A percentile compares a stretch with the other conserved stretches of the same genome.
These are phyloP conservation scores for Dysdera silvatica DNA, from an alignment of 1,140 invertebrate genomes.

Conservation along the genomic window DNA sequence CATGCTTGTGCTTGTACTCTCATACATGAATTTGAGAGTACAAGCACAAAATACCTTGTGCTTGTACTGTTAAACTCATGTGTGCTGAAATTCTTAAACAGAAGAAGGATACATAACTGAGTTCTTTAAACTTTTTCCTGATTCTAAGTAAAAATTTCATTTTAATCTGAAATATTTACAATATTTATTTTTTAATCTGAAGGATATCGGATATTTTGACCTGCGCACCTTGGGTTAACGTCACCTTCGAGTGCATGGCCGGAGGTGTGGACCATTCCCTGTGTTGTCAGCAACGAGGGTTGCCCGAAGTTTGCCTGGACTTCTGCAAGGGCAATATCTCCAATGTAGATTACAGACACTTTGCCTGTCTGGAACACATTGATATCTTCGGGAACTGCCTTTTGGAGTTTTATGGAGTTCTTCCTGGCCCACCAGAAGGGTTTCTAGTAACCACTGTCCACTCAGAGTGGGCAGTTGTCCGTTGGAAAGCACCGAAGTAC, in stretches of 20 bases:
- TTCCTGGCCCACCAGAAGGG: conserved; percentile 59
- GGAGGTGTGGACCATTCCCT: conserved; percentile 54
- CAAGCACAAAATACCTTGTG: no score
- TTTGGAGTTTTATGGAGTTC: conserved; percentile 69
- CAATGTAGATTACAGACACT: conserved; percentile 59
- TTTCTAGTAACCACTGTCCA: conserved; percentile 62
- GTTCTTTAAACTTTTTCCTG: no score
- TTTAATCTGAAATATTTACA: no score
- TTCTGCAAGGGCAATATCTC: conserved; percentile 63
- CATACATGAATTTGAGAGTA: no score
- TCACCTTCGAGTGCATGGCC: conserved; percentile 67
- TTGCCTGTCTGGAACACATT: conserved; percentile 70
- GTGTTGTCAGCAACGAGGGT: conserved; percentile 64
- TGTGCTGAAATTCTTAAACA: no score
- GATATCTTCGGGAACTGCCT: conserved; percentile 66
- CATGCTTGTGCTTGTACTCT: no score
- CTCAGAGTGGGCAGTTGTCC: conserved; percentile 63
- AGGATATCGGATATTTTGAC: conserved; percentile 61
- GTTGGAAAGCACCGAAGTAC: conserved; percentile 61
- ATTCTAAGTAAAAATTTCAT: no score
- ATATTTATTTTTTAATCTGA: no score
- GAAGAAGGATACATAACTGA: no score
- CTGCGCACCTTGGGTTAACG: conserved; percentile 70
- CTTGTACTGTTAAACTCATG: no score
- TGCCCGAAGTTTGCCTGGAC: conserved; percentile 57